phyloP scores from a whole-genome alignment of 2,113 vertebrate species.

The Corapipo altera region DNA sequence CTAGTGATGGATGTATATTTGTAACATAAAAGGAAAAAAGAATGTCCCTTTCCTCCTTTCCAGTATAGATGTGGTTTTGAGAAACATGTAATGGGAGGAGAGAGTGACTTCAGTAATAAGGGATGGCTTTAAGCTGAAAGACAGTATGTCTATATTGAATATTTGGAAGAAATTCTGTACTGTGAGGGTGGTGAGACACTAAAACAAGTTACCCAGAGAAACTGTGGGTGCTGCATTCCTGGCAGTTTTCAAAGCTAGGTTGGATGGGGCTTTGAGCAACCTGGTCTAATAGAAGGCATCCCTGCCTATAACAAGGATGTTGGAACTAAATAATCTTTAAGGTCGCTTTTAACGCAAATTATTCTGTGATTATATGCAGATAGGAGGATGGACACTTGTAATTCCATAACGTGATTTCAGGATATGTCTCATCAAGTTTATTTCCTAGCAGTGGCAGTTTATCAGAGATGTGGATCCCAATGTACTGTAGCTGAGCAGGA shows the following conservation, averaged over 20 bases:
- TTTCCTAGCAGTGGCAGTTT: not conserved
- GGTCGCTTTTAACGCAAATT: not conserved
- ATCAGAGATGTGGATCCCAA: not conserved
- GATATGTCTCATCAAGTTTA: rapidly evolving
- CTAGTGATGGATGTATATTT: not conserved
- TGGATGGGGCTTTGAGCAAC: not conserved
- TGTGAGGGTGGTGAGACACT: not conserved
- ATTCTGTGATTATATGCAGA: not conserved
- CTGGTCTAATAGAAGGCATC: not conserved
- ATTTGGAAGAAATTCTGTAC: not conserved
- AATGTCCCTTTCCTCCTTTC: not conserved
- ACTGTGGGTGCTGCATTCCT: not conserved
- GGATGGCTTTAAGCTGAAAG: not conserved
- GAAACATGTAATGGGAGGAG: not conserved
- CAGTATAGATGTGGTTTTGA: not conserved
- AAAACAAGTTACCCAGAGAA: not conserved
- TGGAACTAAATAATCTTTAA: not conserved
- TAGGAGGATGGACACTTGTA: not conserved
- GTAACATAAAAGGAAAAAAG: not conserved
- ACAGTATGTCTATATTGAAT: not conserved
- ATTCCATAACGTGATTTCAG: not conserved
- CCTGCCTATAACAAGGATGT: rapidly evolving
- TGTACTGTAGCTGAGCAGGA: not conserved
- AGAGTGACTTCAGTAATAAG: rapidly evolving
- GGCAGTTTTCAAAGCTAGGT: not conserved